Evolutionary conservation across 1,140 invertebrate species (phyloP).

Genomic region (Adelges cooleyi): DNA sequence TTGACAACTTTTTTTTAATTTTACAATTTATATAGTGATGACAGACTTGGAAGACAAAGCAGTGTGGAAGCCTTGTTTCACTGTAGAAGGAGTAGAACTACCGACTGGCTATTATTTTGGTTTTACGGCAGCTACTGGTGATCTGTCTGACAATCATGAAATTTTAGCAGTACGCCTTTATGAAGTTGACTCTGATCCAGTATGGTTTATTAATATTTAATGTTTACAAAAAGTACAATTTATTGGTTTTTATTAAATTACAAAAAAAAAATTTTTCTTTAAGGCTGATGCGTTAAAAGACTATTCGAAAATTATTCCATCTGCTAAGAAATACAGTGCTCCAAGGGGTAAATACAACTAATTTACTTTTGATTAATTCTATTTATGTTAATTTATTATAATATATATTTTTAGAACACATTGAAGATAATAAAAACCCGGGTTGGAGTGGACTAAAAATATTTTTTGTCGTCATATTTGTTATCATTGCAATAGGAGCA

Average conservation of each 20-base stretch:
- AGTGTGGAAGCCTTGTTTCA: slow-evolving; percentile 88
- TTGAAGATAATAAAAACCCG: slow-evolving; percentile 73
- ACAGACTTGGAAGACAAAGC: slow-evolving; percentile 85
- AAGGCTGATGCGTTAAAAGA: slow-evolving; percentile 52
- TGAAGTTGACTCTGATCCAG: slow-evolving; percentile 58
- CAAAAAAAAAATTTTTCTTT: slow-evolving; percentile 29
- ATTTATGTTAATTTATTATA: not conserved
- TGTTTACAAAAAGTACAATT: not conserved
- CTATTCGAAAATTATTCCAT: slow-evolving; percentile 63
- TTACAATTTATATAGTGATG: slow-evolving; percentile 50
- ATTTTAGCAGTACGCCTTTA: slow-evolving; percentile 83
- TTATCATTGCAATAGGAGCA: slow-evolving; percentile 62
- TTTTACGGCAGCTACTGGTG: slow-evolving; percentile 88
- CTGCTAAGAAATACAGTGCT: slow-evolving; percentile 66
- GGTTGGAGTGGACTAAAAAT: slow-evolving; percentile 76
- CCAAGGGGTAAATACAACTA: slow-evolving; percentile 53
- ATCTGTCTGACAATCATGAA: slow-evolving; percentile 94
- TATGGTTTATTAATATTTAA: not conserved
- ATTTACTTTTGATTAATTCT: not conserved
- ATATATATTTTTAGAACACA: slow-evolving; percentile 51
- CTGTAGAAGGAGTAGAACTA: slow-evolving; percentile 74
- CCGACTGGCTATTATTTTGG: slow-evolving; percentile 95
- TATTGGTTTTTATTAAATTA: slow-evolving; percentile 28
- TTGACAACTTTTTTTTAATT: too few species aligned
- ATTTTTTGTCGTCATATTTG: slow-evolving; percentile 70